Evolutionary conservation across 2,888 invertebrate genomes (phyloP), one percentile per base, ranked within the genome.

Genomic region (Calliphora vomitoria): DNA sequence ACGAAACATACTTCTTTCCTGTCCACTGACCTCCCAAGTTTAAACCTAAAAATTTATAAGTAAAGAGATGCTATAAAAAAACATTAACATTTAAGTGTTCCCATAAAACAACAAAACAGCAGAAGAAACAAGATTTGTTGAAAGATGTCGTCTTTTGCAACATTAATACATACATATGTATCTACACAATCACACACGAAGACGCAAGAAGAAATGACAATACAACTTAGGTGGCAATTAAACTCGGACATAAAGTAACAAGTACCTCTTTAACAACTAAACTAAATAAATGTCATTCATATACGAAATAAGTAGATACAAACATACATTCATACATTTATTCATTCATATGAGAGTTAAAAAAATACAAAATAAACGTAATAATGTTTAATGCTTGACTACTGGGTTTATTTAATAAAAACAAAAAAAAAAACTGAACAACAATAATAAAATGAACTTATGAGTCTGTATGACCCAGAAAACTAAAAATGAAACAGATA

Each of bases 391-490:
- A 72, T 84, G 20, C 35, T 55, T n/a, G 11, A 44, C 44, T 72
- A 60, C 72, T 60, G 62, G 35, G 55, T 20, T 72, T 74, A 35
- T 20, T 72, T 74, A 47, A 11, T 53, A 62, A 58, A 25, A 25
- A 25, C 1, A 25, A 25, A 53, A 66, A 25, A 25, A 25, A 25
- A 25, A 53, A 66, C 13, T n/a, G 25, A 64, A 72, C 25, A 64
- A 47, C 60, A 76, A 60, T 20, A 76, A 64, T 20, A 41, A 58
- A 64, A 66, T 75, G 41, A 75, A 76, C 76, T 78, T 64, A 81
- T 87, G 87, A 87, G 82, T 87, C 87, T 87, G 84, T 75, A 82
- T 87, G 85, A 87, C 84, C 87, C 85, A 87, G 82, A 87, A 85
- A 87, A 75, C 55, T n/a, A 62, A 68, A 74, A 74, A 80, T 50